These are phyloP conservation scores for Urosaurus nigricauda DNA, from an alignment of 2,797 vertebrate species.

Conservation along the genomic window DNA sequence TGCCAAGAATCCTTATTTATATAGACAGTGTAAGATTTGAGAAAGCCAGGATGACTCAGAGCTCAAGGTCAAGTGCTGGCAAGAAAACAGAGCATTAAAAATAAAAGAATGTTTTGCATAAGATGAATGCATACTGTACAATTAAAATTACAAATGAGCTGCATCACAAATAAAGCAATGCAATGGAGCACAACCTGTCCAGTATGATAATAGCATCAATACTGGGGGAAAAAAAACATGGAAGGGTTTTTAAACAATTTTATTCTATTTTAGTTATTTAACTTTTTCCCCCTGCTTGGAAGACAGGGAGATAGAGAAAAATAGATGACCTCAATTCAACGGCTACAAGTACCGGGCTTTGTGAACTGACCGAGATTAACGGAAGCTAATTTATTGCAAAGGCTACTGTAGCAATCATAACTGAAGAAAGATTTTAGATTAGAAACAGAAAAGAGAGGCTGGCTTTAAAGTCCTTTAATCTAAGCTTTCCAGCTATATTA, in stretches of 20 bases:
- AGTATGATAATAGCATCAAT: not conserved
- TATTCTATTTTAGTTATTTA: no score
- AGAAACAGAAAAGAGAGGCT: not conserved
- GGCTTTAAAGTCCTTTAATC: not conserved
- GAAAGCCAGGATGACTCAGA: not conserved
- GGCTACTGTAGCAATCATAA: not conserved
- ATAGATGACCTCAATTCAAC: not conserved
- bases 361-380: not conserved
- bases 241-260: not conserved
- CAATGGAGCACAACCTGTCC: not conserved
- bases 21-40: not conserved
- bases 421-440: not conserved
- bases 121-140: not conserved
- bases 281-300: not conserved
- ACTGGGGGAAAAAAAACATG: not conserved
- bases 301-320: not conserved
- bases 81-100: not conserved
- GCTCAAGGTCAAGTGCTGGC: not conserved
- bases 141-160: not conserved
- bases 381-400: slow-evolving; percentile 1
- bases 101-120: not conserved
- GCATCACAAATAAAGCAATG: not conserved
- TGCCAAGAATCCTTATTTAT: not conserved
- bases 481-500: not conserved
- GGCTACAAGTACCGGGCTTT: not conserved